phyloP scores from a whole-genome alignment of 2,113 vertebrate species.

The Carettochelys insculpta region DNA sequence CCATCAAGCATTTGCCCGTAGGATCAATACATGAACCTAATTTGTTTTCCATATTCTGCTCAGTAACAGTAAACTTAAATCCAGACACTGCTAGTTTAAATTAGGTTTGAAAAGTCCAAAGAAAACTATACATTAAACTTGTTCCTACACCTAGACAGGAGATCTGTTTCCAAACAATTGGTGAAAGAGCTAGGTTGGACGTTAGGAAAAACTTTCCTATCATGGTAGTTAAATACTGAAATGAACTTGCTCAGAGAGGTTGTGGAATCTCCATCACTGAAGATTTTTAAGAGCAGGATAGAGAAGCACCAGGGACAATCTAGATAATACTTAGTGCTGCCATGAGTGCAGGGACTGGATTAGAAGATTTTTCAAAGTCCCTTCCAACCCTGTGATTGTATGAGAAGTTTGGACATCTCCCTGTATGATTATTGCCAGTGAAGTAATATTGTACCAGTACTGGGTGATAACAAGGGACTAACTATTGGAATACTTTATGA shows the following conservation, averaged over 20 bases:
- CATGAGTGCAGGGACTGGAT: too few species aligned
- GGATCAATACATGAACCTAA: conserved; percentile 48
- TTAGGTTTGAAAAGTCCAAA: conserved; percentile 9
- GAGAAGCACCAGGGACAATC: too few species aligned
- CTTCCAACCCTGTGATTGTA: too few species aligned
- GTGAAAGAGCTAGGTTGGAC: not conserved
- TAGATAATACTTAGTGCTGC: too few species aligned
- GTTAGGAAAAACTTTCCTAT: too few species aligned
- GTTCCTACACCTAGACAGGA: not conserved
- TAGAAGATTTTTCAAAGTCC: too few species aligned
- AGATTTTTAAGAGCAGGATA: too few species aligned
- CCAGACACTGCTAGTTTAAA: not conserved
- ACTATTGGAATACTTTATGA: conserved; percentile 27
- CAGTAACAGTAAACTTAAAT: conserved; percentile 19
- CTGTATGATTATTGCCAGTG: conserved; percentile 25
- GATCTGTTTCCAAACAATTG: not conserved
- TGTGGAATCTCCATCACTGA: too few species aligned
- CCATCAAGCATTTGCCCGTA: conserved; percentile 7
- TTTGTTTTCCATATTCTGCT: conserved; percentile 42
- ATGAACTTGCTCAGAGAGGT: too few species aligned
- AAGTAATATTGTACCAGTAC: conserved; percentile 6
- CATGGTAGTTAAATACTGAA: too few species aligned
- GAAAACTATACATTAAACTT: not conserved
- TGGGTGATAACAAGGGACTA: conserved; percentile 53
- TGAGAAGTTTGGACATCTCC: not conserved